phyloP scores from a whole-genome alignment of 2,797 vertebrate genomes.

The Sebastes dallii region DNA sequence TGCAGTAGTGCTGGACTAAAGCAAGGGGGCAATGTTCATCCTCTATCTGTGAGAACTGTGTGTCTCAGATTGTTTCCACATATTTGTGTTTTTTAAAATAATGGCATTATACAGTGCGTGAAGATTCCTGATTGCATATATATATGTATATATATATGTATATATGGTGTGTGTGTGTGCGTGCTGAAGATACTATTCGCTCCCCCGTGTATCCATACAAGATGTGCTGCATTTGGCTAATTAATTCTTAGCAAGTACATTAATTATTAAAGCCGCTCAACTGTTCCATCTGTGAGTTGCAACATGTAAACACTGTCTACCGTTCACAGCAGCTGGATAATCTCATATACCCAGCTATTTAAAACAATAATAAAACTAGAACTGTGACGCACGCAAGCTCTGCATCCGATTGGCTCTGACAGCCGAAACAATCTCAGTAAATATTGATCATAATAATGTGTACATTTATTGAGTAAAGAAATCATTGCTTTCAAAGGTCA shows the following conservation, averaged over 20 bases:
- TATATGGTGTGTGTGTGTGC: not conserved
- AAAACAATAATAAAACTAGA: not conserved
- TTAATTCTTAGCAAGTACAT: slow-evolving; percentile 50
- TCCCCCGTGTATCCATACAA: slow-evolving; percentile 5
- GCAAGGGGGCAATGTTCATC: slow-evolving; percentile 79
- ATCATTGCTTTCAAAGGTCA: slow-evolving; percentile 24
- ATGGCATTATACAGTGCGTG: not conserved
- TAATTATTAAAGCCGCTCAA: slow-evolving; percentile 53
- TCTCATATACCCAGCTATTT: slow-evolving; percentile 24
- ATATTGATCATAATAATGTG: not conserved
- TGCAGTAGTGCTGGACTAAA: slow-evolving; percentile 57
- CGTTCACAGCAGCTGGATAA: slow-evolving; percentile 25
- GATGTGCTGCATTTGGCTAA: slow-evolving; percentile 36
- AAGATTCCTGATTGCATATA: not conserved
- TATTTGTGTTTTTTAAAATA: slow-evolving; percentile 14
- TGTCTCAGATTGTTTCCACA: not conserved
- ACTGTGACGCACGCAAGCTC: not conserved
- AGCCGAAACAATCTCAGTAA: not conserved
- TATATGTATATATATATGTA: not conserved
- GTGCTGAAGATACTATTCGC: not conserved
- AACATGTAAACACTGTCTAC: slow-evolving; percentile 38
- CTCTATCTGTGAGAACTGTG: slow-evolving; percentile 11
- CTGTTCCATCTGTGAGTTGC: slow-evolving; percentile 46
- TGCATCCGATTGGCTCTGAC: accelerated
- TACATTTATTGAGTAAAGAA: slow-evolving; percentile 8